Base-by-base conservation (phyloP, 2,797 vertebrate genomes). In the Mormyrops boulengeri region DNA sequence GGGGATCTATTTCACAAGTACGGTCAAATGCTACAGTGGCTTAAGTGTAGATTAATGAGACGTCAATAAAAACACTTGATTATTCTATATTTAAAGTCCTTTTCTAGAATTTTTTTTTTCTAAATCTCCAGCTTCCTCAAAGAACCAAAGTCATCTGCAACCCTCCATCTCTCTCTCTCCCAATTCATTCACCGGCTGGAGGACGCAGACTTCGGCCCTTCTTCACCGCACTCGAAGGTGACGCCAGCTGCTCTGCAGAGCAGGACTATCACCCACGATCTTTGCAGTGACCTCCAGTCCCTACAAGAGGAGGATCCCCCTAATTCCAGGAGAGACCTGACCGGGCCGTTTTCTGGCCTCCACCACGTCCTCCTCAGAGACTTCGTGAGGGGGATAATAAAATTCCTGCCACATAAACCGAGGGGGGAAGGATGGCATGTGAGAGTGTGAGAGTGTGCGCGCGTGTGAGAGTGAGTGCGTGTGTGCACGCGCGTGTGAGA, bases 281-380 rank as follows among this genome's bases (percentile, higher is more conserved):
- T 50, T 17, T 12, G 66, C 17, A 9, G 11, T 80, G 53, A 47
- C 77, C n/a, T 60, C n/a, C 11, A 19, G 12, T 41, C 9, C 30
- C 77, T 17, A 22, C n/a, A 22, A 4, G 53, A 85, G 38, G 11
- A 82, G 5, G 52, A 44, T 84, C 80, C 55, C 73, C 30, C 17
- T 60, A 84, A 89, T 60, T 82, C 77, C 88, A 60, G 52, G 50
- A 85, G 77, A 52, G 69, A 89, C 47, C 44, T 14, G 47, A 30
- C 12, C 50, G 50, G 30, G 52, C 57, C 41, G 57, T 49, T 7
- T 22, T 11, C 4, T 34, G 38, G 50, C n/a, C 12, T 77, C 53
- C 52, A 47, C 19, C 38, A 12, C 4, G 34, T 44, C 12, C 11
- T 4, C 88, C 55, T 89, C 73, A 41, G 30, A 7, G 49, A 26